Conservation (phyloP, 2,113 vertebrate species). For the Piprites chloris region DNA sequence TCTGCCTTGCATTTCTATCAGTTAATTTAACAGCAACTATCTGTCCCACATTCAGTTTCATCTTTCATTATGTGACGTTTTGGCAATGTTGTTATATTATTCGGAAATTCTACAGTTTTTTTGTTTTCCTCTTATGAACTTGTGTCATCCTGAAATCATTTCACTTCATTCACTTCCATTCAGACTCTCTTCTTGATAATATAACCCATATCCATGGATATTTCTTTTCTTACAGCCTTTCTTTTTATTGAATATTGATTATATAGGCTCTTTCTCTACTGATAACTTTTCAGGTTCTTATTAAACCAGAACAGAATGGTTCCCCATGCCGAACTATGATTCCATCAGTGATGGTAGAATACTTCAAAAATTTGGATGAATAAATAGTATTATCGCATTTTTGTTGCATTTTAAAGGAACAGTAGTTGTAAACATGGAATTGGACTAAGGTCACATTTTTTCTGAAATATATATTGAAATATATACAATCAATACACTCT, state of each 20-base stretch:
- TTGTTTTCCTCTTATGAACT: background rate
- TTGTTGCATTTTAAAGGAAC: background rate
- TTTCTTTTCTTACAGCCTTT: background rate
- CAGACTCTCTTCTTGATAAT: background rate
- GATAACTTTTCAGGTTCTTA: background rate
- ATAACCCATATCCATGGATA: background rate
- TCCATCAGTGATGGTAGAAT: background rate
- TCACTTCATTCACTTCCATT: background rate
- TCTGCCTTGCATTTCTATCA: background rate
- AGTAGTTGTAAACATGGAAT: background rate
- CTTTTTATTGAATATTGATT: background rate
- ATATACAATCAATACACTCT: background rate
- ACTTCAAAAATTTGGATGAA: background rate
- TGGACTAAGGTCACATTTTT: background rate
- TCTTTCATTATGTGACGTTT: background rate
- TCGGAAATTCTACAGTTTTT: background rate
- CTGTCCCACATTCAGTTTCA: background rate
- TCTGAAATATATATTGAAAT: background rate
- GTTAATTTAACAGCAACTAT: slow-evolving; percentile 9
- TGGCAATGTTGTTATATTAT: background rate
- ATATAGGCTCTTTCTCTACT: background rate
- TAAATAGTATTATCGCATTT: background rate
- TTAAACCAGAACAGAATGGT: background rate
- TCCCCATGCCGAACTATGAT: background rate
- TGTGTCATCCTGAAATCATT: background rate